A percentile compares a stretch with the other conserved stretches of the same genome.
Conservation (phyloP, 2,797 vertebrate species). For the Smutsia temminckii region DNA sequence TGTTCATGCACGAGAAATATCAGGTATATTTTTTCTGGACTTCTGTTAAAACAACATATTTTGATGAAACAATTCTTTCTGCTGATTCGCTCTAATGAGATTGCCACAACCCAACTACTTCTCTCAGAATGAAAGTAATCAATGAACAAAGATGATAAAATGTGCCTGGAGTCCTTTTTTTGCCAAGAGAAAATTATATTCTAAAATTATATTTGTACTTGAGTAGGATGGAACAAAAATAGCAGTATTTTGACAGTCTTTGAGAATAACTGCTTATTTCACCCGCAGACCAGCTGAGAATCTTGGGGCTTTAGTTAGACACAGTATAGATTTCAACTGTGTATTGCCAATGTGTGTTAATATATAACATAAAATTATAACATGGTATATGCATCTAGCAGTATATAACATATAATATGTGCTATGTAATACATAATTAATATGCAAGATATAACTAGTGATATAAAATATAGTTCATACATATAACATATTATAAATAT, state of each 20-base stretch:
- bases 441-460: background rate
- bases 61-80: constrained; percentile 55
- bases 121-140: constrained; percentile 56
- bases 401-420: background rate
- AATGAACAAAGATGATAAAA: constrained; percentile 59
- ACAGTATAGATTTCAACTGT: background rate
- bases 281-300: background rate
- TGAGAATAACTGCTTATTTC: constrained; percentile 4
- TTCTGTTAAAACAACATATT: constrained; percentile 21
- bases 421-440: background rate
- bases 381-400: background rate
- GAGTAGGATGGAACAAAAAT: constrained; percentile 29
- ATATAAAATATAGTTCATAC: background rate
- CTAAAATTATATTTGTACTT: constrained; percentile 62
- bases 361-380: constrained; percentile 1
- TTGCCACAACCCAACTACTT: constrained; percentile 13
- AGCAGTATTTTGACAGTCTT: constrained; percentile 36
- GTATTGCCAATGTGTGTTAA: background rate
- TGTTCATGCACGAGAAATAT: background rate
- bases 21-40: background rate
- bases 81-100: constrained; percentile 48
- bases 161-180: constrained; percentile 39
- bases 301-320: background rate
- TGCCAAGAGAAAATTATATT: constrained; percentile 45
- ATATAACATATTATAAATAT: background rate